These are phyloP conservation scores for Prorops nasuta DNA, from an alignment of 1,140 invertebrate genomes.

Conservation along the genomic window DNA sequence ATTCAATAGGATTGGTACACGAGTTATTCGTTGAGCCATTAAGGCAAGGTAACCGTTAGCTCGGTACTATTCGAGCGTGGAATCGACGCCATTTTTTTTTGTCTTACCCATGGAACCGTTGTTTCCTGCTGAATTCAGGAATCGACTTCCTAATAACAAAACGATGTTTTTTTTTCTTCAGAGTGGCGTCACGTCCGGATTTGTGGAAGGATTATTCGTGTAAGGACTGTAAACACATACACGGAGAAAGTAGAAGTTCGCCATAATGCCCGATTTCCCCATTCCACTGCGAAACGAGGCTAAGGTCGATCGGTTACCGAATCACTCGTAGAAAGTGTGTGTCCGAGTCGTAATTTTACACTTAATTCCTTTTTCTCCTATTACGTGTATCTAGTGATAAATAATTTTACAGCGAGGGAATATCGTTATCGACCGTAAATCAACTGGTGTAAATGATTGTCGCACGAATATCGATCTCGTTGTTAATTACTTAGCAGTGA, in stretches of 20 bases:
- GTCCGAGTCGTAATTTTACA: not conserved
- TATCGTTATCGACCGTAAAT: not conserved
- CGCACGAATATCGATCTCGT: slow-evolving; percentile 10
- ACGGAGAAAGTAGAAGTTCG: slow-evolving; percentile 21
- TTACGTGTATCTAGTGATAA: not conserved
- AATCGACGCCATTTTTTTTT: no score
- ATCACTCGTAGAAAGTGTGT: slow-evolving; percentile 7
- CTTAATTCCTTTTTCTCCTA: not conserved
- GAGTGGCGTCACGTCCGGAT: no score
- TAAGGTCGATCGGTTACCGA: slow-evolving; percentile 24
- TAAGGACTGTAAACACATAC: not conserved
- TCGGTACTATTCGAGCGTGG: not conserved
- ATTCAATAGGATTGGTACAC: no score
- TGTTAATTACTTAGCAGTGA: slow-evolving; percentile 5
- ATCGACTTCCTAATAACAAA: no score
- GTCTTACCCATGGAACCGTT: no score
- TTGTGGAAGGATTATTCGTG: no score
- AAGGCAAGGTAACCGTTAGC: no score
- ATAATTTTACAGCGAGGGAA: not conserved
- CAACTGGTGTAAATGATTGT: not conserved
- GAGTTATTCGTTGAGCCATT: no score
- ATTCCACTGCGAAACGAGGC: slow-evolving; percentile 17
- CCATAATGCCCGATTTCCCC: slow-evolving; percentile 23
- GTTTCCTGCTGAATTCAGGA: no score
- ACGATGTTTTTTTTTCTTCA: no score